A percentile compares a stretch with the other conserved stretches of the same genome.
phyloP scores from a whole-genome alignment of 2,797 vertebrate genomes.

The Pagetopsis macropterus region DNA sequence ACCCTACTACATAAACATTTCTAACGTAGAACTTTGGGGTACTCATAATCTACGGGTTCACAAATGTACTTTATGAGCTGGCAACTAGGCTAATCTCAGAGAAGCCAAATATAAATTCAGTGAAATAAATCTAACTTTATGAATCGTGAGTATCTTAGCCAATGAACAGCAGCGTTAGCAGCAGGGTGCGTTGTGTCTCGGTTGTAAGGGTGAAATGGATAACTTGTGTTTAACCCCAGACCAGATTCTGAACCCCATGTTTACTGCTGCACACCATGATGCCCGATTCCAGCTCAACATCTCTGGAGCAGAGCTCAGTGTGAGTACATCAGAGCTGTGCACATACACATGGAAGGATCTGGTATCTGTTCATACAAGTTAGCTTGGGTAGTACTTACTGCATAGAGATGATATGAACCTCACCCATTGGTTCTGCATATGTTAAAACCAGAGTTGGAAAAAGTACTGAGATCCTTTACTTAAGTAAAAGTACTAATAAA shows the following conservation, averaged over 20 bases:
- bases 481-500: too few species aligned
- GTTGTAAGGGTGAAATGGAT: background rate
- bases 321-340: slow-evolving; percentile 51
- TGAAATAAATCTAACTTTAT: background rate
- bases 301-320: slow-evolving; percentile 79
- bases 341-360: background rate
- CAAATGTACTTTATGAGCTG: too few species aligned
- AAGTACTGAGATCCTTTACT: too few species aligned
- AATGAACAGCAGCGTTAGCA: background rate
- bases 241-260: slow-evolving; percentile 80
- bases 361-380: background rate
- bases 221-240: slow-evolving; percentile 74
- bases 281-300: slow-evolving; percentile 79
- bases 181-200: background rate
- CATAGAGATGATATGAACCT: background rate
- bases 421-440: background rate
- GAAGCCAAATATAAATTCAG: background rate
- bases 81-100: too few species aligned
- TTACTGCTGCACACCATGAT: slow-evolving; percentile 84
- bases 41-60: too few species aligned
- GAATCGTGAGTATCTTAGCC: background rate
- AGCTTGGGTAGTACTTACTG: background rate
- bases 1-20: too few species aligned
- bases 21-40: too few species aligned
- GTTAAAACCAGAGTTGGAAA: too few species aligned